Conservation (phyloP, 2,888 invertebrate species). For the Lepas anatifera region DNA sequence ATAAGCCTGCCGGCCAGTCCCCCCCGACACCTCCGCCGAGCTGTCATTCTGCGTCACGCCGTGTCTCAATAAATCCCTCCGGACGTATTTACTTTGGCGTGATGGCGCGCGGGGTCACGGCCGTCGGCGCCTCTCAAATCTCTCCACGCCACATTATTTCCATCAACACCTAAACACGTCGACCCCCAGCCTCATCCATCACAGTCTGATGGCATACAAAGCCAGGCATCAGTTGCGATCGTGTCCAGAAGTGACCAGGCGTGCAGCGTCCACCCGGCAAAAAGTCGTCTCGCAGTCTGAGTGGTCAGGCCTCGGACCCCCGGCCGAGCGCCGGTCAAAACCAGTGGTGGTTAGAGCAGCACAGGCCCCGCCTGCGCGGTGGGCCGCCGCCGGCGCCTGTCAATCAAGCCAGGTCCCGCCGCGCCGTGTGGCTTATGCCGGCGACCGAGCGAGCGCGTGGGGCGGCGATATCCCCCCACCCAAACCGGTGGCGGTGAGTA, state of each 20-base stretch:
- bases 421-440: no score
- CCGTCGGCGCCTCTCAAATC: background rate
- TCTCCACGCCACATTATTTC: slow-evolving; percentile 1
- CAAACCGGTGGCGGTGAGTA: no score
- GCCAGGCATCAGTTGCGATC: background rate
- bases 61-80: background rate
- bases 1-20: background rate
- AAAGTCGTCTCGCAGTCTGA: no score
- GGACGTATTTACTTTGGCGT: background rate
- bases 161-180: slow-evolving; percentile 7
- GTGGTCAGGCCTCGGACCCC: no score
- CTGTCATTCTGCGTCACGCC: background rate
- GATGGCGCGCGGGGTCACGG: background rate
- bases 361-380: background rate
- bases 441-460: no score
- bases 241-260: no score
- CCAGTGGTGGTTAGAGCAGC: no score
- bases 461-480: no score
- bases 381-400: background rate
- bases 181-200: background rate
- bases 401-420: no score
- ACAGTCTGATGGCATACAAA: background rate
- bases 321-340: no score
- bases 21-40: background rate
- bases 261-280: no score